These are phyloP conservation scores for Argyrosomus japonicus DNA, from an alignment of 2,113 vertebrate species.

Conservation along the genomic window DNA sequence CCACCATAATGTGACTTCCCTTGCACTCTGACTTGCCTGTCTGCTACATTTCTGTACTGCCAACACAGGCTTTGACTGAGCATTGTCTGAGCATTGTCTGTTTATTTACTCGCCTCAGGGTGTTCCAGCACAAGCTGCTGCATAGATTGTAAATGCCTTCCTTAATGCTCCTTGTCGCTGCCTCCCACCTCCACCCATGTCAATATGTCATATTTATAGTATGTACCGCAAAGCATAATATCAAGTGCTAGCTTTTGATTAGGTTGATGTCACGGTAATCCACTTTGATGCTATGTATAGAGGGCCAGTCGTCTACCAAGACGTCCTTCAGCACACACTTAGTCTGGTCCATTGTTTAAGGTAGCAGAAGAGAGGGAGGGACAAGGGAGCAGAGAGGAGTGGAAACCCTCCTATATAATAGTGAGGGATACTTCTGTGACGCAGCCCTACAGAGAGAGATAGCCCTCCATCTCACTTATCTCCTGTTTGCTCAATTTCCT, in stretches of 20 bases:
- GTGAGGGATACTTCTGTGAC: slow-evolving; percentile 69
- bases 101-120: slow-evolving; percentile 65
- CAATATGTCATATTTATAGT: slow-evolving; percentile 56
- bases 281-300: slow-evolving; percentile 41
- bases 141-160: slow-evolving; percentile 55
- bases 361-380: slow-evolving; percentile 25
- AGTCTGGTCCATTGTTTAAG: slow-evolving; percentile 37
- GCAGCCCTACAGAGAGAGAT: slow-evolving; percentile 70
- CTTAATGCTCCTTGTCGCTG: slow-evolving; percentile 35
- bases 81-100: slow-evolving; percentile 56
- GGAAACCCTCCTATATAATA: slow-evolving; percentile 68
- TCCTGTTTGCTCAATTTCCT: slow-evolving; percentile 85
- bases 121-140: slow-evolving; percentile 60
- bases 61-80: slow-evolving; percentile 46
- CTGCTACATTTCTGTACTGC: slow-evolving; percentile 53
- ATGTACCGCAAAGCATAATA: slow-evolving; percentile 29
- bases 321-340: slow-evolving; percentile 35
- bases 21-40: slow-evolving; percentile 49
- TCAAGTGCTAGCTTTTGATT: slow-evolving; percentile 53
- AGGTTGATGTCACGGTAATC: slow-evolving; percentile 41
- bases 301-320: slow-evolving; percentile 20
- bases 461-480: slow-evolving; percentile 85
- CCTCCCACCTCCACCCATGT: slow-evolving; percentile 42
- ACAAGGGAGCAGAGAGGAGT: slow-evolving; percentile 38
- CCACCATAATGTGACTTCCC: slow-evolving; percentile 36